phyloP scores from a whole-genome alignment of 92 coral and sea anemone species.

The Phenganax marumi region DNA sequence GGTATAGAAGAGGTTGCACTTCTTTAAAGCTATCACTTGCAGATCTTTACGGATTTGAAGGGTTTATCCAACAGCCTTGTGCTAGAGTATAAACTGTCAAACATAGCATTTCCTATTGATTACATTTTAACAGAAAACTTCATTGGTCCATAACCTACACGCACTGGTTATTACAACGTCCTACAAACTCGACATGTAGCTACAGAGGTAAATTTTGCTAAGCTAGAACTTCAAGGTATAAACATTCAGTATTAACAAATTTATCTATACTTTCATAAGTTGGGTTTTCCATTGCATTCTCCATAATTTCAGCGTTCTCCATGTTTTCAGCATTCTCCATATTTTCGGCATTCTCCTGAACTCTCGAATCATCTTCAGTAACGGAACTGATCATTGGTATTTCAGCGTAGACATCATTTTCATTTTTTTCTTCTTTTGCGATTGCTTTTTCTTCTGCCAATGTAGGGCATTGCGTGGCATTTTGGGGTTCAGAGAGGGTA shows the following conservation, averaged over 20 bases:
- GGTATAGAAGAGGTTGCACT: too few relatives aligned
- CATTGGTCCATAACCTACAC: too few relatives aligned
- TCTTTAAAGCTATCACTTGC: too few relatives aligned
- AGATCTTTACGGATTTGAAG: too few relatives aligned
- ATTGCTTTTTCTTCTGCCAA: conserved; percentile 12
- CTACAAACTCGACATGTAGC: neutral
- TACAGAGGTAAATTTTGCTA: neutral
- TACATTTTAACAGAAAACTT: too few relatives aligned
- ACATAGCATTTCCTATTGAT: too few relatives aligned
- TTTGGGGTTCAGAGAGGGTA: neutral
- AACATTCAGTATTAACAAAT: neutral
- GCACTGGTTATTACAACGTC: too few relatives aligned
- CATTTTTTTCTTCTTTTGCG: neutral
- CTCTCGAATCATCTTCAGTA: neutral
- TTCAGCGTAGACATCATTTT: neutral
- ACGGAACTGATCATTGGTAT: neutral
- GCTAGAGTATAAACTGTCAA: too few relatives aligned
- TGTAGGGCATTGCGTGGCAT: neutral
- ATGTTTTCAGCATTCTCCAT: neutral
- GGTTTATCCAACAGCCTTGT: too few relatives aligned
- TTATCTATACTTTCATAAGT: conserved; percentile 22
- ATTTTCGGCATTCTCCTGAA: neutral
- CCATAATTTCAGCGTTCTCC: neutral
- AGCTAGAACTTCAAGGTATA: conserved; percentile 28
- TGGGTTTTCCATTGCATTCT: neutral